Base-by-base conservation (phyloP, 2,113 vertebrate genomes). In the Crypturellus undulatus region DNA sequence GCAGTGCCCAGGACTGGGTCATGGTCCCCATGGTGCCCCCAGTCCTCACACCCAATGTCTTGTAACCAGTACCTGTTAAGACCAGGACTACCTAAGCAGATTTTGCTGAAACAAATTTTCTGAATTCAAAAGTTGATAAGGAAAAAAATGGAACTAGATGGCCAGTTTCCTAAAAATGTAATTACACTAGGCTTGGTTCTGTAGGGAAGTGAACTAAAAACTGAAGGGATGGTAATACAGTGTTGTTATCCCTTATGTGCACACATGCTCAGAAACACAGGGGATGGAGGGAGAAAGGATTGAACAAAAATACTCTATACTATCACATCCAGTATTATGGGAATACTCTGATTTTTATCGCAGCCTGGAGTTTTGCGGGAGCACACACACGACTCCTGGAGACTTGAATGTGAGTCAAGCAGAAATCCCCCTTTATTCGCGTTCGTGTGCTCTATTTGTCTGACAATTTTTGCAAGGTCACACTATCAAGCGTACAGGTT, bases 201-300 rank as follows among this genome's bases (percentile, higher is more conserved):
- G 77, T 34, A 76, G n/a, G 32, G n/a, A 69, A 62, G n/a, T 18
- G 26, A 28, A 4, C n/a, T 86, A 32, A 56, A 80, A 56, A 56
- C 13, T 12, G 34, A 63, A 62, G 24, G 0, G 2, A 32, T 32
- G 9, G 13, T 49, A 28, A 22, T 12, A 80, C 1, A 4, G 6
- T 20, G 9, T 52, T 17, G 3, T 16, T 51, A 9, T 78, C 9
- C 15, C 8, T 49, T 56, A 19, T 30, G n/a, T 25, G 47, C 64
- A 7, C 8, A 3, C 4, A 2, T 17, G 5, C 22, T 40, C 28
- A 26, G n/a, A 10, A 34, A 59, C 10, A 10, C 24, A 28, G 28
- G 47, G 34, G 9, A 18, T 4, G 34, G 40, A 58, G 30, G 30
- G 17, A 15, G 25, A 5, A 32, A 24, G 56, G 70, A 40, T 69